Conservation (phyloP, 2,888 invertebrate species). For the Beris morrisii region DNA sequence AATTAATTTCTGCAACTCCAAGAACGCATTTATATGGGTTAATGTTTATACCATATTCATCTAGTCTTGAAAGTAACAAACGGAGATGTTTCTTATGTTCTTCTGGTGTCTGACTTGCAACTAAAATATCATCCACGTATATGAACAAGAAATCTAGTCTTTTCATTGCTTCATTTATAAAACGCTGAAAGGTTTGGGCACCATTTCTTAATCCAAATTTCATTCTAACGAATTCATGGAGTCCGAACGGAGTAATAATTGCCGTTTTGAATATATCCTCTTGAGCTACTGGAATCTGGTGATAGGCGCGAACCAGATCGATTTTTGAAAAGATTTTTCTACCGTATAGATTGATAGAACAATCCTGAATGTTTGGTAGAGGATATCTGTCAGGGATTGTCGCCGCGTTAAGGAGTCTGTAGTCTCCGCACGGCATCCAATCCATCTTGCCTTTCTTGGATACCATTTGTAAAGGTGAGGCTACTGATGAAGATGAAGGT, state of each 20-base stretch:
- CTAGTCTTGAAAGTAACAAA: too few species aligned
- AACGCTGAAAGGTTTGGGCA: conserved; percentile 32
- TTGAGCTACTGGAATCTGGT: too few species aligned
- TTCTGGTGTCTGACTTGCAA: conserved; percentile 35
- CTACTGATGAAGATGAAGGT: too few species aligned
- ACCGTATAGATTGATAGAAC: too few species aligned
- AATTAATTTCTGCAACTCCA: neutral
- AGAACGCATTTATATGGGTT: too few species aligned
- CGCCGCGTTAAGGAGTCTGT: neutral
- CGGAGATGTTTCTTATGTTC: neutral
- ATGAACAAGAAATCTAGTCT: conserved; percentile 31
- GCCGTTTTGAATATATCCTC: too few species aligned
- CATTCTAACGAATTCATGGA: conserved; percentile 46
- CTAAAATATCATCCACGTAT: conserved; percentile 41
- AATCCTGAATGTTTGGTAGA: neutral
- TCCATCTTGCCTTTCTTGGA: neutral
- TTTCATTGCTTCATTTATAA: conserved; percentile 11
- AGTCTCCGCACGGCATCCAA: conserved; percentile 16
- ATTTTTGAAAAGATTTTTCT: conserved; percentile 19
- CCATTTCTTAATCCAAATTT: conserved; percentile 42
- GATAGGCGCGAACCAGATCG: conserved; percentile 16
- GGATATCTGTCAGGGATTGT: conserved; percentile 19
- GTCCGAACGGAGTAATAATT: conserved; percentile 21
- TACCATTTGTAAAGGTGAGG: too few species aligned
- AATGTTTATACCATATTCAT: too few species aligned